Evolutionary conservation across 1,140 invertebrate genomes (phyloP), one percentile per base, ranked within the genome.

Genomic region (Leguminivora glycinivorella): DNA sequence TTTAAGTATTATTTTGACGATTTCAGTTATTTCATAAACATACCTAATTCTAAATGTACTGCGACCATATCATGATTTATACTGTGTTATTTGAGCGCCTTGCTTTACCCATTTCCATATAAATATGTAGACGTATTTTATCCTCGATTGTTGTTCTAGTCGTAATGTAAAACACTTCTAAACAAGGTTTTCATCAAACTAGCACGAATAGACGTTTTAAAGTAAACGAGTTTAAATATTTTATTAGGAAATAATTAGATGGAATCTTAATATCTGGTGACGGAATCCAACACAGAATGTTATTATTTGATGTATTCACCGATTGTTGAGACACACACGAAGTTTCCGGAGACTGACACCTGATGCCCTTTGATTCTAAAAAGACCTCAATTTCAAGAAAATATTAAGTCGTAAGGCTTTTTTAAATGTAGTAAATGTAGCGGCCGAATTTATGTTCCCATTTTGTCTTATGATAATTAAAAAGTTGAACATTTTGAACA

Each of bases 161-260:
- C n/a, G n/a, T n/a, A 43, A 43, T 17, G n/a, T 43, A 52, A 9
- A 52, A 52, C 7, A 52, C 17, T 22, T 22, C 2, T 19, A 17
- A 22, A 22, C 7, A 52, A 22, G 17, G 14, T 9, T 22, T 6
- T 22, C 19, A 22, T 52, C 19, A 22, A 10, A 52, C 4, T 7
- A 4, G 19, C n/a, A 19, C 19, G 12, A 52, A 52, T 5, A 19
- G 9, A 7, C 47, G 7, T 9, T 22, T 38, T 38, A 12, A 19
- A 52, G 1, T 22, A 52, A 52, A 52, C 47, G 17, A 22, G 47
- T 22, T 52, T 22, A 52, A 9, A 52, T 52, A 52, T 52, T 52
- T 52, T 52, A 52, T 52, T 22, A 52, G 47, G 17, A 52, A 52
- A 52, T 52, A 52, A 52, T 52, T 52, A 52, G 47, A 52, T 52